Percentiles rank a stretch among this genome's conserved stretches.
Evolutionary conservation across 2,113 vertebrate species (phyloP).

Genomic region (Scomber japonicus): DNA sequence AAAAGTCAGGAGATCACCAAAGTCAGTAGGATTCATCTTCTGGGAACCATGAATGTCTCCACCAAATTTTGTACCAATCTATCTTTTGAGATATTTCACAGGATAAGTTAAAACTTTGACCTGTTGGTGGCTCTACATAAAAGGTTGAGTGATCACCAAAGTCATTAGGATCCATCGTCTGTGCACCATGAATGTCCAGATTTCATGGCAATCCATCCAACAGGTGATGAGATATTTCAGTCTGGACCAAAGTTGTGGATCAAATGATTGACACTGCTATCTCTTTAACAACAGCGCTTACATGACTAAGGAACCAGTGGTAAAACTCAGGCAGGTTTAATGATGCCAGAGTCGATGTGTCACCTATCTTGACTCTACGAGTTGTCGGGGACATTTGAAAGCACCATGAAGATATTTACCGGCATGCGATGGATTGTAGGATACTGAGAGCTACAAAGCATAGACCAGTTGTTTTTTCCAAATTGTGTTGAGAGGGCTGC

Average conservation of each 20-base stretch:
- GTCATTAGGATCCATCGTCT: background rate
- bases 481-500: background rate
- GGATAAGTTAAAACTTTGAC: no score
- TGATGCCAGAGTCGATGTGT: no score
- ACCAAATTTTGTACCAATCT: no score
- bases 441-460: background rate
- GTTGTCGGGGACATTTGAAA: constrained; percentile 25
- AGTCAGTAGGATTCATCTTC: no score
- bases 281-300: background rate
- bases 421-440: background rate
- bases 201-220: background rate
- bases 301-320: background rate
- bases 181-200: background rate
- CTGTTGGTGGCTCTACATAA: no score
- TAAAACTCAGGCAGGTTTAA: background rate
- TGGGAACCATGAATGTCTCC: no score
- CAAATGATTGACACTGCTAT: background rate
- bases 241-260: background rate
- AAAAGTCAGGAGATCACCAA: no score
- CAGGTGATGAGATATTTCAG: background rate
- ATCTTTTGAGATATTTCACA: no score
- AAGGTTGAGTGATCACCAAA: background rate
- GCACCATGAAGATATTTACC: constrained; percentile 29
- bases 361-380: constrained; percentile 6
- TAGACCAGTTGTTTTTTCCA: background rate